Evolutionary conservation across 2,888 invertebrate genomes (phyloP).

Genomic region (Scrobipalpa atriplicella): DNA sequence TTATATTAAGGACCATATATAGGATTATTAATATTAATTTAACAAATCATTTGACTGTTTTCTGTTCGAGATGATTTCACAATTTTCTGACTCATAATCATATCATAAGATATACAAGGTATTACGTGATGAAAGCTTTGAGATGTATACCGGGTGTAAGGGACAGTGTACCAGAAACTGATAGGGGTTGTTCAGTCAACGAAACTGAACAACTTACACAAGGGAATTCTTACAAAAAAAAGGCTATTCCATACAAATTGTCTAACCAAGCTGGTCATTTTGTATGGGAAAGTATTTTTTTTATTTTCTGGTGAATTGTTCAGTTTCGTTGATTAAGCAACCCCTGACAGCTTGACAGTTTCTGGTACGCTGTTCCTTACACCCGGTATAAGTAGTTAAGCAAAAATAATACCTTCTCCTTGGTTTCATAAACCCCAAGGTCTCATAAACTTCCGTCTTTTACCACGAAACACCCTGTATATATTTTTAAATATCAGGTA

Average conservation of each 20-base stretch:
- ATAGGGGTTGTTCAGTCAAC: no score
- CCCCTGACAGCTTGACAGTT: no score
- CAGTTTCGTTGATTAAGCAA: no score
- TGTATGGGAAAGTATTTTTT: no score
- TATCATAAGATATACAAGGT: not conserved
- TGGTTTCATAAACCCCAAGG: not conserved
- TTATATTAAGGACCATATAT: conserved; percentile 78
- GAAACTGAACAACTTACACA: no score
- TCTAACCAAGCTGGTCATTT: no score
- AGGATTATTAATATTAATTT: conserved; percentile 41
- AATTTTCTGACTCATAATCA: conserved; percentile 8
- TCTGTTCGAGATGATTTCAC: conserved; percentile 27
- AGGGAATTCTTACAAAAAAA: no score
- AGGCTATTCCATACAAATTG: no score
- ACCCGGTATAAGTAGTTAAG: not conserved
- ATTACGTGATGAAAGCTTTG: not conserved
- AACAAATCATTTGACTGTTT: conserved; percentile 44
- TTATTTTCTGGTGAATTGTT: no score
- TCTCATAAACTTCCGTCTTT: not conserved
- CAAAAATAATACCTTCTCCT: not conserved
- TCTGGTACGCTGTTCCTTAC: no score
- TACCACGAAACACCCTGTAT: conserved; percentile 2
- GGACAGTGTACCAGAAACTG: no score
- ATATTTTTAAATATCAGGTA: conserved; percentile 4
- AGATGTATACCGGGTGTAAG: no score